Conservation (phyloP, 2,888 invertebrate genomes). For the Ptilodon capucinus region DNA sequence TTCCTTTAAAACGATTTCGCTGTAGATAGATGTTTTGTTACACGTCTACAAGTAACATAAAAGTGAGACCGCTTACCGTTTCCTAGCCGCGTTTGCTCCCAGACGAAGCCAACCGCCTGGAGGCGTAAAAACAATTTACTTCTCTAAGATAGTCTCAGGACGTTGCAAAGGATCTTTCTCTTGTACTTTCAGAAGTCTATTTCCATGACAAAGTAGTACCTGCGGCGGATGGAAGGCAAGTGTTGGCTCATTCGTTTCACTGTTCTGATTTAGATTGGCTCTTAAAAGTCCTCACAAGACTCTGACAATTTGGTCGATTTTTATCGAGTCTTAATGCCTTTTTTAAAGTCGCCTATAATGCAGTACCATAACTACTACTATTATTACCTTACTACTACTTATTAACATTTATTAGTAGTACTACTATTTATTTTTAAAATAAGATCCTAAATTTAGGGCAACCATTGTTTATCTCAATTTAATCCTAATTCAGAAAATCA, state of each 20-base stretch:
- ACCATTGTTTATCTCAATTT: too few species aligned
- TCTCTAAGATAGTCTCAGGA: conserved; percentile 58
- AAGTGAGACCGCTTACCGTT: conserved; percentile 39
- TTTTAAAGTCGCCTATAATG: too few species aligned
- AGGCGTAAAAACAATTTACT: conserved; percentile 79
- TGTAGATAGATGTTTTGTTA: conserved; percentile 4
- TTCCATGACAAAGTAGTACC: conserved; percentile 69
- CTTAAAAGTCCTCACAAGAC: conserved; percentile 15
- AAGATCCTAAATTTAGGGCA: too few species aligned
- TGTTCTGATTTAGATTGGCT: conserved; percentile 42
- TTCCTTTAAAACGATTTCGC: background rate
- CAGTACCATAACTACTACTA: too few species aligned
- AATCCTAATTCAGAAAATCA: too few species aligned
- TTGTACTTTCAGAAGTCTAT: conserved; percentile 60
- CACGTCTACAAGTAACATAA: conserved; percentile 11
- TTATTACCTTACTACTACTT: too few species aligned
- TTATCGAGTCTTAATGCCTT: too few species aligned
- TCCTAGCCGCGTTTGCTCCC: conserved; percentile 30
- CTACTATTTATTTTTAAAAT: too few species aligned
- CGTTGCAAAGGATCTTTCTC: conserved; percentile 50
- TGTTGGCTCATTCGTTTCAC: conserved; percentile 35
- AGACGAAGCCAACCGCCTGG: conserved; percentile 55
- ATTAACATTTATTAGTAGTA: too few species aligned
- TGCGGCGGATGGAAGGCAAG: conserved; percentile 47
- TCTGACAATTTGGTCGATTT: too few species aligned